A percentile compares a stretch with the other conserved stretches of the same genome.
Conservation (phyloP, 2,888 invertebrate species). For the Holacanthella duospinosa region DNA sequence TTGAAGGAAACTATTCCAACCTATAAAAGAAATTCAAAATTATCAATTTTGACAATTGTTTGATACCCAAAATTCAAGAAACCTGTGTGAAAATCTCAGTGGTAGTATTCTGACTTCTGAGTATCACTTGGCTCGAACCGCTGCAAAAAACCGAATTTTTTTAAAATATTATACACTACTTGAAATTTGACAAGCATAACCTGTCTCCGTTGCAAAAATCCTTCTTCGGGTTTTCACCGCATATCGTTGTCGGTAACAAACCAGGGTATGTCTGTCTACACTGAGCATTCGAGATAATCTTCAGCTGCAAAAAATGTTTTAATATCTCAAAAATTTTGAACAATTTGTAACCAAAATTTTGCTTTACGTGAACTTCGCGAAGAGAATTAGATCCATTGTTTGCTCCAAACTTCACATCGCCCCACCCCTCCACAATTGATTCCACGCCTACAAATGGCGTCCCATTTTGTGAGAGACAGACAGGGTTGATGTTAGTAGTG, state of each 20-base stretch:
- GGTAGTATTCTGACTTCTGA: neutral
- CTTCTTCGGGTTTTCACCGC: neutral
- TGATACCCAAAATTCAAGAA: neutral
- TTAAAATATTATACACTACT: neutral
- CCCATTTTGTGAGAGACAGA: constrained; percentile 23
- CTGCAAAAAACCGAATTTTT: too few species aligned
- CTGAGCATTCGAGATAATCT: neutral
- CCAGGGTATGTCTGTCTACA: neutral
- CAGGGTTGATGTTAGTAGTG: constrained; percentile 20
- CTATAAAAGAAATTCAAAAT: neutral
- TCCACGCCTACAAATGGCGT: constrained; percentile 17
- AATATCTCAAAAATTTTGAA: neutral
- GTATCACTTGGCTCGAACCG: neutral
- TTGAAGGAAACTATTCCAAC: constrained; percentile 1
- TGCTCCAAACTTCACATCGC: constrained; percentile 17
- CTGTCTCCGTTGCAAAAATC: constrained; percentile 3
- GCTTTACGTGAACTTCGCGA: constrained; percentile 23
- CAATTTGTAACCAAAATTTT: too few species aligned
- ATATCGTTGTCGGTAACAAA: neutral
- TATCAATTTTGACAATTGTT: neutral
- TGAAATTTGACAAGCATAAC: neutral
- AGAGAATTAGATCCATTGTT: constrained; percentile 21
- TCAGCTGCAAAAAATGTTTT: constrained; percentile 4
- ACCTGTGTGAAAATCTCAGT: neutral
- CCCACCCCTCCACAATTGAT: constrained; percentile 29